These are phyloP conservation scores for Dysidea cf. avara DNA, from an alignment of 37 sponge, comb jelly and placozoan species.

Conservation along the genomic window DNA sequence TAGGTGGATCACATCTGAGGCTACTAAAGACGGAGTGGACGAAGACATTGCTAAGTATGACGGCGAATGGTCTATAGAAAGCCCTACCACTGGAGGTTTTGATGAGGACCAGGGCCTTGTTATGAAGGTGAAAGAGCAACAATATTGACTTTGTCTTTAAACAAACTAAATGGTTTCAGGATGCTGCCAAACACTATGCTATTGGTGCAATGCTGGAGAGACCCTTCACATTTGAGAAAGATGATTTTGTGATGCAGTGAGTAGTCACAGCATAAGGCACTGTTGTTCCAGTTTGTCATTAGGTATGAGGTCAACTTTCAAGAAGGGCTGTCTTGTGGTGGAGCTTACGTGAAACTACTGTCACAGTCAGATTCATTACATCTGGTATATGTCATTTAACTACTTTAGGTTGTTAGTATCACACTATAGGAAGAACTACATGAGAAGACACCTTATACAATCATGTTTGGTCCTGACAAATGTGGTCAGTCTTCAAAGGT, in stretches of 20 bases:
- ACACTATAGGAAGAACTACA: constrained; percentile 53
- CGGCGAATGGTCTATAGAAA: constrained; percentile 77
- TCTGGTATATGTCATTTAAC: constrained; percentile 40
- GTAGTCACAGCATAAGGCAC: constrained; percentile 12
- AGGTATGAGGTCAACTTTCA: constrained; percentile 98
- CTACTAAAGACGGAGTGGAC: constrained; percentile 81
- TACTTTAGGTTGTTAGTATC: neutral
- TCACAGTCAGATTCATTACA: constrained; percentile 50
- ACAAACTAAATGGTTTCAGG: constrained; percentile 32
- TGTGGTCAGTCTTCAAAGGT: constrained; percentile 90
- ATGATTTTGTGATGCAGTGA: constrained; percentile 72
- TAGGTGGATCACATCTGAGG: constrained; percentile 80
- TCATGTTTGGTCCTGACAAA: constrained; percentile 99
- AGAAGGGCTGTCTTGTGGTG: constrained; percentile 86
- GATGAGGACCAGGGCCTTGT: constrained; percentile 75
- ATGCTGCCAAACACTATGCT: constrained; percentile 88
- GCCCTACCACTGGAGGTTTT: constrained; percentile 39
- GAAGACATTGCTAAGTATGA: constrained; percentile 85
- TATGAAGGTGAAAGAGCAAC: constrained; percentile 56
- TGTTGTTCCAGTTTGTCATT: neutral
- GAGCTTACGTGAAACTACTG: constrained; percentile 94
- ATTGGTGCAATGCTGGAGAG: constrained; percentile 78
- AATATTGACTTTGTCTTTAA: neutral
- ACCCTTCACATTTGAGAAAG: constrained; percentile 74
- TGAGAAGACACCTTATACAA: constrained; percentile 93